Evolutionary conservation across 2,888 invertebrate genomes (phyloP).

Genomic region (Mythimna lalbum): DNA sequence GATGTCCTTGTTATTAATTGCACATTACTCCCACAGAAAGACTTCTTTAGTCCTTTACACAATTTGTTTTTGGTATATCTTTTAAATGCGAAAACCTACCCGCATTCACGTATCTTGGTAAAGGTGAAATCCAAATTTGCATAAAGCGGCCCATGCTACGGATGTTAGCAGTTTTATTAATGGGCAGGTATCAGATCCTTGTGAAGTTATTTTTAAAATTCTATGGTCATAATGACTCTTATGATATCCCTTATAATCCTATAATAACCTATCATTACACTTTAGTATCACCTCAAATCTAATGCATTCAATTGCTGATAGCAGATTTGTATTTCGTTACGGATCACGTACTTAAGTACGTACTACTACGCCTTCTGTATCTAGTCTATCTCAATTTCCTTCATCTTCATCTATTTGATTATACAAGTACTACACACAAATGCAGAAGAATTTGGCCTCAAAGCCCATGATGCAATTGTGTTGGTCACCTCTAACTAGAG

Average conservation of each 20-base stretch:
- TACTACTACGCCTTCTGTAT: background rate
- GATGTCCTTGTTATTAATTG: conserved; percentile 75
- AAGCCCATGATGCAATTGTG: conserved; percentile 8
- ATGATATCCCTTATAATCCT: background rate
- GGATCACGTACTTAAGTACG: too few species aligned
- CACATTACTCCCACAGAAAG: conserved; percentile 69
- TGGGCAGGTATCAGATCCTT: conserved; percentile 14
- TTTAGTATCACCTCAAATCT: background rate
- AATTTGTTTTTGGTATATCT: conserved; percentile 6
- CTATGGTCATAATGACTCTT: conserved; percentile 10
- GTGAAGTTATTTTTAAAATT: conserved; percentile 14
- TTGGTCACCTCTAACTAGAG: conserved; percentile 7
- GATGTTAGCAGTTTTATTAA: conserved; percentile 34
- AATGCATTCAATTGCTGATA: background rate
- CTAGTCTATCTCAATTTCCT: background rate
- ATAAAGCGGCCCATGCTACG: conserved; percentile 38
- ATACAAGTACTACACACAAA: background rate
- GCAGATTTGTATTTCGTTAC: background rate
- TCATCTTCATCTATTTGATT: background rate
- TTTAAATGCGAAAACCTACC: conserved; percentile 20
- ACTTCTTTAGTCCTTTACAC: conserved; percentile 35
- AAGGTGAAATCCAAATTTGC: conserved; percentile 48
- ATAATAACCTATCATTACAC: background rate
- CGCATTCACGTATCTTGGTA: conserved; percentile 14
- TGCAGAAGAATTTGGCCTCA: conserved; percentile 7